Base-by-base conservation (phyloP, 64 coral and sea anemone genomes). In the Pocillopora verrucosa region DNA sequence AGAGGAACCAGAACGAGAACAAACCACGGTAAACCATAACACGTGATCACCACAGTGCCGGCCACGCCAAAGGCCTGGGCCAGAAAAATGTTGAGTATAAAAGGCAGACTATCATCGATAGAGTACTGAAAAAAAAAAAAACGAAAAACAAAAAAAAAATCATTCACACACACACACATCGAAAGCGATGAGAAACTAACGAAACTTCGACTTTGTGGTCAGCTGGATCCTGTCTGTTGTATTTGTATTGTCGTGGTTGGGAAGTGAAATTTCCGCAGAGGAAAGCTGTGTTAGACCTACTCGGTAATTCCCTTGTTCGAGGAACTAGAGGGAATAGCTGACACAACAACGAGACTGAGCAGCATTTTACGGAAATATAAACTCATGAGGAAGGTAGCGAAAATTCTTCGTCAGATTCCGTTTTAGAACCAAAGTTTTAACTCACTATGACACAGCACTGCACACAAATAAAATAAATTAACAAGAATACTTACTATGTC, bases 1-100 rank as follows among this genome's bases (percentile, higher is more conserved):
- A 99, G 97, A 56, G 97, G 97, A 74, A 93, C 69, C 61, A 99
- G 74, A 15, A 99, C 83, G n/a, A 99, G 80, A 16, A 91, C 36
- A 84, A 99, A 85, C 97, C 97, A 99, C 4, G 97, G 97, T 58
- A 99, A 77, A 36, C 97, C 97, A 88, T 95, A 99, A 83, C 97
- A 99, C 64, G 97, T 99, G 70, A 99, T 99, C 45, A 84, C 90
- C 65, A 99, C 89, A 60, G 97, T 93, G 16, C 93, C 97, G 68
- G 82, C 83, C 16, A 99, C 97, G 60, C 90, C 93, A 82, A 90
- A 99, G 37, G 91, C 94, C 88, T 99, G 97, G 16, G 97, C 97
- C 79, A 99, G 77, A 80, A 99, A 95, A 64, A 99, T 93, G 74
- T 99, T 99, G 57, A 99, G 78, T 61, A 99, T 99, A 61, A 99